A percentile compares a stretch with the other conserved stretches of the same genome.
Evolutionary conservation across 2,888 invertebrate species (phyloP).

Genomic region (Melanargia galathea): DNA sequence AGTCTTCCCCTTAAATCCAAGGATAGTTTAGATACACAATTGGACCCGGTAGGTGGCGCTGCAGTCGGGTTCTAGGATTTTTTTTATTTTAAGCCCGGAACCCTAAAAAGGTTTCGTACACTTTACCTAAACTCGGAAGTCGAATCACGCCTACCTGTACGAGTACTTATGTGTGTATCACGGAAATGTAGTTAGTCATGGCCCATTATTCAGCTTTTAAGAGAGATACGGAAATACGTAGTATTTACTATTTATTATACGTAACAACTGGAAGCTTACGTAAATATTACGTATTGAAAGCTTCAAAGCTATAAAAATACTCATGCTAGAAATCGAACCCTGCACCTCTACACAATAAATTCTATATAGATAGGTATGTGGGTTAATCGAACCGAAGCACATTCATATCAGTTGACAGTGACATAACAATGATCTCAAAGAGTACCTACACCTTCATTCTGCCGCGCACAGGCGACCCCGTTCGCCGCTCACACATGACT

Average conservation of each 20-base stretch:
- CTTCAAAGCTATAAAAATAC: background rate
- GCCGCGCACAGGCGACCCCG: constrained; percentile 32
- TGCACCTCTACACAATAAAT: background rate
- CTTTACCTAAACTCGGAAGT: too few species aligned
- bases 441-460: constrained; percentile 34
- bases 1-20: too few species aligned
- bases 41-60: too few species aligned
- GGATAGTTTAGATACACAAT: too few species aligned
- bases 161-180: too few species aligned
- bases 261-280: background rate
- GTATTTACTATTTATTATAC: too few species aligned
- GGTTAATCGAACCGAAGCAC: background rate
- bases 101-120: too few species aligned
- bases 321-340: background rate
- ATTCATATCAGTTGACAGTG: constrained; percentile 33
- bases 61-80: too few species aligned
- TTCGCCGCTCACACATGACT: constrained; percentile 41
- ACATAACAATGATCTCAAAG: constrained; percentile 34
- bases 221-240: background rate
- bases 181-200: too few species aligned
- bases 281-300: background rate
- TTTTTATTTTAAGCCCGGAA: too few species aligned
- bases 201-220: background rate
- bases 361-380: background rate
- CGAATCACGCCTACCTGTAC: too few species aligned